phyloP scores from a whole-genome alignment of 1,140 invertebrate species.

The Trichonephila clavipes region DNA sequence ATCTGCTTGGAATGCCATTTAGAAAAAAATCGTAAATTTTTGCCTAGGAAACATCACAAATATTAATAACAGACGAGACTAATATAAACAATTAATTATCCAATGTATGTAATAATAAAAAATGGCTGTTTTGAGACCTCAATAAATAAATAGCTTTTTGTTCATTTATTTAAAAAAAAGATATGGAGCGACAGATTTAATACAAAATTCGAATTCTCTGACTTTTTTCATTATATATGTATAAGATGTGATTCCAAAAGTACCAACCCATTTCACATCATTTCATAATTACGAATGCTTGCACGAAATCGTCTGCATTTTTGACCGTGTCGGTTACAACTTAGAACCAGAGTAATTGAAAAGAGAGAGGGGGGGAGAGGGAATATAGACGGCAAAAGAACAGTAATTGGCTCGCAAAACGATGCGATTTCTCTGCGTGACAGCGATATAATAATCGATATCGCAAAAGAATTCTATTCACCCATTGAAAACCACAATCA shows the following conservation, averaged over 20 bases:
- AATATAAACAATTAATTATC: slow-evolving; percentile 26
- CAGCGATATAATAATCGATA: slow-evolving; percentile 32
- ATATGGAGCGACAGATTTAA: background rate
- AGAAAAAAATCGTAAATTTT: background rate
- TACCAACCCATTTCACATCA: slow-evolving; percentile 1
- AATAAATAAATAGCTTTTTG: background rate
- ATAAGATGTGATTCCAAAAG: background rate
- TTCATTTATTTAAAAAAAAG: background rate
- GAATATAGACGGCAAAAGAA: background rate
- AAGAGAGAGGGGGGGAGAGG: background rate
- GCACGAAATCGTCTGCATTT: background rate
- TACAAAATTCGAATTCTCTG: background rate
- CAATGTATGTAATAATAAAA: background rate
- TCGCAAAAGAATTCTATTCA: slow-evolving; percentile 6
- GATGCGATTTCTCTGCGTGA: slow-evolving; percentile 47
- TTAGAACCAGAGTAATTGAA: slow-evolving; percentile 44
- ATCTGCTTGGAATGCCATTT: slow-evolving; percentile 8
- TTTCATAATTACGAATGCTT: slow-evolving; percentile 17
- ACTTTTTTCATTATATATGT: background rate
- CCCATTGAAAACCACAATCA: slow-evolving; percentile 16
- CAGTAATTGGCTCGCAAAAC: slow-evolving; percentile 48
- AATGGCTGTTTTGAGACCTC: background rate
- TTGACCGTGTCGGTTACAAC: background rate
- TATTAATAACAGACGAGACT: background rate
- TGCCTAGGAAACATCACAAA: slow-evolving; percentile 1